These are phyloP conservation scores for Calyptomena viridis DNA, from an alignment of 2,113 vertebrate genomes.

Conservation along the genomic window DNA sequence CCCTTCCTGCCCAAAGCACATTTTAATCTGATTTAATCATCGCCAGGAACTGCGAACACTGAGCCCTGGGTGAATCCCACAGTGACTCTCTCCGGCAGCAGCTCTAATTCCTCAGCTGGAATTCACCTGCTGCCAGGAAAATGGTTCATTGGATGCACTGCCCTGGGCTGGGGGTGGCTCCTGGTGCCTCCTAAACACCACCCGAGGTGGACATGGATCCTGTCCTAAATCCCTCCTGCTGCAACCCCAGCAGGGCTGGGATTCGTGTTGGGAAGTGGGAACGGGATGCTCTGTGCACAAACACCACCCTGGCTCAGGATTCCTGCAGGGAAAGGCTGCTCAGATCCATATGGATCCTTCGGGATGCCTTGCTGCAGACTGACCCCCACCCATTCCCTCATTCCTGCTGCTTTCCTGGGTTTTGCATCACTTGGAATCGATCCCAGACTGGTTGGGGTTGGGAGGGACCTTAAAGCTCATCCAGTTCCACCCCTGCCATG, in stretches of 20 bases:
- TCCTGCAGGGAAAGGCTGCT: no score
- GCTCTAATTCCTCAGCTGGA: neutral
- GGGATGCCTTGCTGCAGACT: no score
- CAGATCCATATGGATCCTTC: rapidly evolving
- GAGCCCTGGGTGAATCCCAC: neutral
- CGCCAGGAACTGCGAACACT: neutral
- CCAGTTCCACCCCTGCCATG: neutral
- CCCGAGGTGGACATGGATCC: neutral
- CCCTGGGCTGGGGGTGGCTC: rapidly evolving
- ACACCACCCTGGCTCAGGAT: neutral
- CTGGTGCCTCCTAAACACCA: neutral
- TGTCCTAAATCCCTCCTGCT: neutral
- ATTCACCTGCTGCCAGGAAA: neutral
- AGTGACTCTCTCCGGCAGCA: neutral
- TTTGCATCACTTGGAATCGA: neutral
- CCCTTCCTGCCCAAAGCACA: neutral
- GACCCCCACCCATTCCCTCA: neutral
- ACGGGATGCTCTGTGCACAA: neutral
- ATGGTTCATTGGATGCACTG: neutral
- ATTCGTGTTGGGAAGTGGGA: rapidly evolving
- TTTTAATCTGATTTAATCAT: neutral
- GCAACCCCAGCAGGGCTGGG: neutral
- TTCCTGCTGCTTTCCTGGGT: neutral
- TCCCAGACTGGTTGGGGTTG: neutral
- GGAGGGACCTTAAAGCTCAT: neutral